Base-by-base conservation (phyloP, 2,888 invertebrate species). In the Oscheius onirici region DNA sequence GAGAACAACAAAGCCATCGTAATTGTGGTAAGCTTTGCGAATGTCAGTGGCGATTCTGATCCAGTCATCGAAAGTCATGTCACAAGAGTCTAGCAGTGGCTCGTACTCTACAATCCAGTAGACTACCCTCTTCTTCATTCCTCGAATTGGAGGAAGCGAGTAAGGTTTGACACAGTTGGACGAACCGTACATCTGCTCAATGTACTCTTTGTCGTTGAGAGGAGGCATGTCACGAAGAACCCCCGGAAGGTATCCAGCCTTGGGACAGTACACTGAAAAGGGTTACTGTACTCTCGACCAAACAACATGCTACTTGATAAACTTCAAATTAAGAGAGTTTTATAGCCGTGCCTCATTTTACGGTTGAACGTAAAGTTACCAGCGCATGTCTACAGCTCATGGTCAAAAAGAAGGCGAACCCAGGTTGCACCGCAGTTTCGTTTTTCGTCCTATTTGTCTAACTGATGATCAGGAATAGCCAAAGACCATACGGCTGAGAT, bases 11-110 rank as follows among this genome's bases (percentile, higher is more conserved):
- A 97, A 97, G 0, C 95, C 96, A 86, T 97, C 95, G 87, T 92
- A 97, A 52, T 91, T 77, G 41, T 87, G 84, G 77, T 90, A 90
- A 66, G 87, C 83, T 61, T 84, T 85, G 58, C 76, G 72, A 72
- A 97, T 93, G 88, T 95, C 94, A 78, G 91, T 91, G 0, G 95
- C 95, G 67, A 97, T 94, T 76, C 91, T 90, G 51, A 93, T 92
- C 95, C 96, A 97, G 79, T 96, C 94, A 51, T 92, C 91, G 88
- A 93, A 92, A 0, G 93, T 92, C 94, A 97, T 95, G 87, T 97
- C 94, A 71, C 94, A 93, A 0, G 96, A 96, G 88, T 97, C 97
- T 80, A 95, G 89, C 0, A 97, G 90, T 0, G 93, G 93, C 28
- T 92, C 91, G 87, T 95, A 97, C 88, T 97, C 97, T 40, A 87